Base-by-base conservation (phyloP, 2,113 vertebrate species). In the Pterocles orientalis region DNA sequence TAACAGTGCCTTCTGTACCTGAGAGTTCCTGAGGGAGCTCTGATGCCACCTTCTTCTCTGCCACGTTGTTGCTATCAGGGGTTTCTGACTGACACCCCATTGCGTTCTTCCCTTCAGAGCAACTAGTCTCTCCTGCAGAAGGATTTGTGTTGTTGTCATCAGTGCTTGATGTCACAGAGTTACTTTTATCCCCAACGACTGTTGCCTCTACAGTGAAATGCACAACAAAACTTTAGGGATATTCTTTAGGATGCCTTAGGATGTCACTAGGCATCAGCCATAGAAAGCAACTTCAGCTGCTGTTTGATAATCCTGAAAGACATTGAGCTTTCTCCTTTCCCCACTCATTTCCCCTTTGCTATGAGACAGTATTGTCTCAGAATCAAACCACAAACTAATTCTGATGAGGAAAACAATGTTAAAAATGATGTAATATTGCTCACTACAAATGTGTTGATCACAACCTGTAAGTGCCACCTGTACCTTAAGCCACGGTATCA, bases 1-100 rank as follows among this genome's bases (percentile, higher is more conserved):
- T 98, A 96, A 53, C 90, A 94, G 90, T 95, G 97, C 97, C 97
- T 81, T 97, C 97, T 98, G 98, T 98, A 99, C 99, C 99, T 99
- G 98, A 97, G 94, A 97, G 95, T 92, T 98, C 97, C 97, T 97
- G 97, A 90, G 98, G 97, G 97, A 96, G 96, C 97, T 98, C 97
- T 94, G 97, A 91, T 96, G 97, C 96, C 97, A 97, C 97, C 94
- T 98, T 98, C 97, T 98, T 98, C 96, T 98, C 98, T 98, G 96
- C 81, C 97, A 97, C 95, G 94, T 96, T 98, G 97, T 97, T 97
- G 98, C 98, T 97, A 97, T 97, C 97, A 95, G 94, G 95, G 91
- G 80, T 96, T 97, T 98, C 98, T 97, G 97, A 96, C 94, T 97
- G 96, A 97, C 82, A 96, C 91, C 97, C 97, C 95, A 94, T 80